phyloP scores from a whole-genome alignment of 1,140 invertebrate species.

The Parasteatoda tepidariorum region DNA sequence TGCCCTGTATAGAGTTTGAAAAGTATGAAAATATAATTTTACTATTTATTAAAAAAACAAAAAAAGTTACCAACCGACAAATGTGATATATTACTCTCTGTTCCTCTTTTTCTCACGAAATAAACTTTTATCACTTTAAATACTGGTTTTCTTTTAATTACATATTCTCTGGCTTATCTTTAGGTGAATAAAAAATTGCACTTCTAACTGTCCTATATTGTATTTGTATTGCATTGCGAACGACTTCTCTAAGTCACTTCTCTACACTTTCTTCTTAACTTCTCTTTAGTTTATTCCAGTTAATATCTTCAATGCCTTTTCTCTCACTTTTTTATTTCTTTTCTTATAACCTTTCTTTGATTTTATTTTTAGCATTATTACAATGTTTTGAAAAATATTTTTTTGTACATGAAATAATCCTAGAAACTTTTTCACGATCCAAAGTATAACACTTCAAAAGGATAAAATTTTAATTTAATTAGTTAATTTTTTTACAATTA shows the following conservation, averaged over 20 bases:
- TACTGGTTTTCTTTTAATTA: too few species aligned
- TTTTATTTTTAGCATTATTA: not conserved
- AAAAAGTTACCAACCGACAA: not conserved
- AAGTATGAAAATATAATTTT: slow-evolving; percentile 37
- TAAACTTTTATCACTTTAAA: too few species aligned
- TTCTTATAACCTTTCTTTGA: not conserved
- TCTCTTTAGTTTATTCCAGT: slow-evolving; percentile 54
- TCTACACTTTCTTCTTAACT: slow-evolving; percentile 15
- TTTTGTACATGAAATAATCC: slow-evolving; percentile 10
- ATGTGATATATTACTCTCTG: not conserved
- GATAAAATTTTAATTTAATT: not conserved
- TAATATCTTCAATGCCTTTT: slow-evolving; percentile 34
- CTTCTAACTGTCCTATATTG: too few species aligned
- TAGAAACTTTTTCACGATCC: not conserved
- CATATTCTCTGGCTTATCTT: too few species aligned
- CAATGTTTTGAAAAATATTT: not conserved
- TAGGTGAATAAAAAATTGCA: too few species aligned
- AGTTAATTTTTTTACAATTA: not conserved
- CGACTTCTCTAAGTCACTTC: too few species aligned
- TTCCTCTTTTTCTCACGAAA: not conserved
- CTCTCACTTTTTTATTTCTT: not conserved
- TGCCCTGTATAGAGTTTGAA: slow-evolving; percentile 2
- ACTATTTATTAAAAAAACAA: not conserved
- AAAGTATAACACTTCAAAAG: not conserved
- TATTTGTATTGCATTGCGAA: too few species aligned